Evolutionary conservation across 2,888 invertebrate species (phyloP).

Genomic region (Hipparchia sbordonii): DNA sequence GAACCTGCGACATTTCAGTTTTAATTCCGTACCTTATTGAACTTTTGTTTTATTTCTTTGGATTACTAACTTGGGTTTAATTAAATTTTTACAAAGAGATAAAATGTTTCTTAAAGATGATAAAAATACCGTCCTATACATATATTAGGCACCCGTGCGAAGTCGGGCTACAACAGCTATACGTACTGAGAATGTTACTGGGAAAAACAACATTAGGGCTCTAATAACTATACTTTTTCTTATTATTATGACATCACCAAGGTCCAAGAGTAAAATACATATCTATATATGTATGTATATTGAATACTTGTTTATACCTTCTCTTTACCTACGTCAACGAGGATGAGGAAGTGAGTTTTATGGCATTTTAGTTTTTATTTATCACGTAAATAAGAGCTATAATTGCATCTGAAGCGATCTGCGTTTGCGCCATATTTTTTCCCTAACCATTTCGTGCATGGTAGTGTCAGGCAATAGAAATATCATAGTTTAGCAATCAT

Average conservation of each 20-base stretch:
- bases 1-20: no score
- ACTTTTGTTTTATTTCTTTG: no score
- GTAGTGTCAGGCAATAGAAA: constrained; percentile 19
- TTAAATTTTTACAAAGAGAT: background rate
- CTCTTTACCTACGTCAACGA: background rate
- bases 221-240: background rate
- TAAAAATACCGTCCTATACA: background rate
- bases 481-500: background rate
- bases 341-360: background rate
- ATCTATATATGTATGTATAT: background rate
- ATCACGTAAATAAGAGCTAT: background rate
- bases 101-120: background rate
- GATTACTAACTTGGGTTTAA: no score
- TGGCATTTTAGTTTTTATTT: background rate
- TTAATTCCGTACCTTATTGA: no score
- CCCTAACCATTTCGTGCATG: constrained; percentile 17
- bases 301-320: background rate
- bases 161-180: background rate
- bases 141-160: background rate
- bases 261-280: background rate
- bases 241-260: background rate
- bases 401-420: background rate
- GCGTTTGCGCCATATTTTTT: constrained; percentile 18
- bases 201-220: no score
- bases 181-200: background rate